Evolutionary conservation across 2,113 vertebrate genomes (phyloP).

Genomic region (Mormyrus lacerda): DNA sequence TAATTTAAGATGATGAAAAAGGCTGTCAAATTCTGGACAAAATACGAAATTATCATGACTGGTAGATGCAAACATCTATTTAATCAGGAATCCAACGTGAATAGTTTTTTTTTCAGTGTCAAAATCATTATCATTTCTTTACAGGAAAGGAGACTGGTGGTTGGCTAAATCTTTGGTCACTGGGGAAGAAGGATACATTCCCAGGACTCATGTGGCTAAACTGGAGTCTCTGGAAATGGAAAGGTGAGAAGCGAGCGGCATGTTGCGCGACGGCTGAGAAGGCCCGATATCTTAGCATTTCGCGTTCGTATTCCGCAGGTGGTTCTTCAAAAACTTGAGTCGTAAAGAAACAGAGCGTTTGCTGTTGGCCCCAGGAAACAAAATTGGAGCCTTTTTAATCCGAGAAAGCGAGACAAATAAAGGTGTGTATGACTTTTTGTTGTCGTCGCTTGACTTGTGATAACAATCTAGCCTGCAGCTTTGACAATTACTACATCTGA

Average conservation of each 20-base stretch:
- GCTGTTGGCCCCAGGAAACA: conserved; percentile 79
- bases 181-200: conserved; percentile 77
- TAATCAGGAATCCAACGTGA: not conserved
- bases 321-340: conserved; percentile 82
- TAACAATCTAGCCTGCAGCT: not conserved
- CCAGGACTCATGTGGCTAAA: conserved; percentile 72
- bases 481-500: not conserved
- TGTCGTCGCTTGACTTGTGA: not conserved
- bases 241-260: conserved; percentile 59
- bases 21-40: not conserved
- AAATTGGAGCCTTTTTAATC: conserved; percentile 74
- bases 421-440: conserved; percentile 48
- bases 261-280: not conserved
- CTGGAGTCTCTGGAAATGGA: conserved; percentile 74
- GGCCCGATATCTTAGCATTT: not conserved
- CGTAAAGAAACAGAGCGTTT: conserved; percentile 82
- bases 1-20: not conserved
- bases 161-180: conserved; percentile 71
- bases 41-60: not conserved
- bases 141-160: conserved; percentile 89
- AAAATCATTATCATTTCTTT: not conserved
- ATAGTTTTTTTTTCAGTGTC: not conserved
- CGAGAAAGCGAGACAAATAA: conserved; percentile 81
- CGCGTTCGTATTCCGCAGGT: conserved; percentile 56
- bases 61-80: not conserved